These are phyloP conservation scores for Neosilurus hyrtlii DNA, from an alignment of 2,797 vertebrate genomes.

Conservation along the genomic window DNA sequence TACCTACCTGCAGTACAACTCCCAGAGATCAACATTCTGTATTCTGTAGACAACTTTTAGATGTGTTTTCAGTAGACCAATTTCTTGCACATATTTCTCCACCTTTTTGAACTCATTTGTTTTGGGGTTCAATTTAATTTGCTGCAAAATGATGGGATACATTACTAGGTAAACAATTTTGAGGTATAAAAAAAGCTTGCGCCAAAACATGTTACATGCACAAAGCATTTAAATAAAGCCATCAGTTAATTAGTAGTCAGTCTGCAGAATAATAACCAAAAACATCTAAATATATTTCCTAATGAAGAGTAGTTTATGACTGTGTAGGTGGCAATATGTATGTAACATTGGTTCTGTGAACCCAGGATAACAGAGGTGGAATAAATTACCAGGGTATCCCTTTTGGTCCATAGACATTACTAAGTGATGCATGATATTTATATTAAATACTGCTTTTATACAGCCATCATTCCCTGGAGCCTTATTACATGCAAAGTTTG, in stretches of 20 bases:
- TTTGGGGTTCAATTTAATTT: background rate
- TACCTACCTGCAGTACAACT: constrained; percentile 82
- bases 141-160: background rate
- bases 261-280: background rate
- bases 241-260: background rate
- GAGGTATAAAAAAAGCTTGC: background rate
- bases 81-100: constrained; percentile 63
- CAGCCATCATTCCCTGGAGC: background rate
- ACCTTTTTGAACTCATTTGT: background rate
- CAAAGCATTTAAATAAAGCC: background rate
- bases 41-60: constrained; percentile 81
- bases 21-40: constrained; percentile 87
- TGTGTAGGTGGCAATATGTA: background rate
- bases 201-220: background rate
- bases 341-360: background rate
- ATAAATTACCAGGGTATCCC: background rate
- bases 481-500: too few species aligned
- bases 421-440: too few species aligned
- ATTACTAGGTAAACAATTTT: background rate
- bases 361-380: background rate
- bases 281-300: background rate
- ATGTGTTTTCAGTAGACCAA: constrained; percentile 65
- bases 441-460: background rate
- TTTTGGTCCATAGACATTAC: too few species aligned
- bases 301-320: background rate